Conservation (phyloP, 2,113 vertebrate genomes). For the Odontophorus gujanensis region DNA sequence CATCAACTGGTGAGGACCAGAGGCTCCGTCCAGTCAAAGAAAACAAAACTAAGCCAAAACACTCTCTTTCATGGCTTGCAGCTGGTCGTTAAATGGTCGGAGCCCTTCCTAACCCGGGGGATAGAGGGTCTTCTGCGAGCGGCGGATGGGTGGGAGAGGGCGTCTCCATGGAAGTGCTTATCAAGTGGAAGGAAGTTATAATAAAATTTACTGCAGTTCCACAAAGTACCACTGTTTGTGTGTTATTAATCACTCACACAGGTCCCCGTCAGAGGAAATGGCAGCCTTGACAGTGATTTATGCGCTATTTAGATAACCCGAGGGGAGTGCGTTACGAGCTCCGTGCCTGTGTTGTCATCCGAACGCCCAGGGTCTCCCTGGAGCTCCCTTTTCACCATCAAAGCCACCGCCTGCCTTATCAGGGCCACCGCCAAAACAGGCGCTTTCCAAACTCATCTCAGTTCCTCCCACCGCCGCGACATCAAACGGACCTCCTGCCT, state of each 20-base stretch:
- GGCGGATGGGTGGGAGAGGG: neutral
- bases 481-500: conserved; percentile 56
- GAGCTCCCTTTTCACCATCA: neutral
- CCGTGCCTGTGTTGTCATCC: neutral
- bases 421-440: neutral
- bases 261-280: conserved; percentile 25
- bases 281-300: conserved; percentile 30
- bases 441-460: neutral
- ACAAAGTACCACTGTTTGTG: conserved; percentile 12
- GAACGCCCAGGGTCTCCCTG: neutral
- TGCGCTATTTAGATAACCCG: conserved; percentile 42
- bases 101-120: neutral
- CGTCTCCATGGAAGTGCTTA: conserved; percentile 39
- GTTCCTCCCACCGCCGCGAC: neutral
- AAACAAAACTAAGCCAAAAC: neutral
- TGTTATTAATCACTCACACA: neutral
- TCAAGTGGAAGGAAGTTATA: conserved; percentile 53
- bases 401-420: neutral
- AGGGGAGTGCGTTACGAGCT: neutral
- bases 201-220: conserved; percentile 8
- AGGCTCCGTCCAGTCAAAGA: conserved; percentile 30
- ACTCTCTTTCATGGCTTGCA: conserved; percentile 46
- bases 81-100: neutral
- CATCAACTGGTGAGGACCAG: conserved; percentile 50
- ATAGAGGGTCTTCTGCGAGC: neutral